phyloP scores from a whole-genome alignment of 2,888 invertebrate species.

The Acholoe squamosa region DNA sequence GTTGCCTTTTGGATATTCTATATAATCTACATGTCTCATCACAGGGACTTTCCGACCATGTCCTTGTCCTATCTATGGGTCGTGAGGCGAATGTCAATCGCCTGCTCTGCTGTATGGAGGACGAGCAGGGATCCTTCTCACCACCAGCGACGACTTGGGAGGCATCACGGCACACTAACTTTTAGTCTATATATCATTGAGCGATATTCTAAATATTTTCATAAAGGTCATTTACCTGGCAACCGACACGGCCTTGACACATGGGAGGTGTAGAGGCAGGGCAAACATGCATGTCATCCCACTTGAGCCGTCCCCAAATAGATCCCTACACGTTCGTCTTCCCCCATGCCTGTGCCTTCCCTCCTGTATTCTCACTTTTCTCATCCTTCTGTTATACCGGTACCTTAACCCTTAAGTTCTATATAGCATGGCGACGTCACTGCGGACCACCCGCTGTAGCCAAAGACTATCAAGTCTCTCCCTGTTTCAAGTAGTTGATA shows the following conservation, averaged over 20 bases:
- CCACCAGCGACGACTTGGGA: not conserved
- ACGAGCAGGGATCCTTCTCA: not conserved
- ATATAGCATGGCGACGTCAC: not conserved
- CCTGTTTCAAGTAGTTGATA: constrained; percentile 43
- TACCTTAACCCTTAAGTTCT: not conserved
- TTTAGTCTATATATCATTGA: constrained; percentile 38
- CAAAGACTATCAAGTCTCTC: not conserved
- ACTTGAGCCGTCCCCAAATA: not conserved
- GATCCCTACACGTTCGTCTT: not conserved
- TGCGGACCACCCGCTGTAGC: not conserved
- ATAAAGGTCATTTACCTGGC: not conserved
- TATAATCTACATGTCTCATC: constrained; percentile 10
- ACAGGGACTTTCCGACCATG: not conserved
- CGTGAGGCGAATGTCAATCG: constrained; percentile 31
- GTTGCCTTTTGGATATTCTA: constrained; percentile 36
- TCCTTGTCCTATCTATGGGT: not conserved
- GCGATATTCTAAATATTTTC: constrained; percentile 52
- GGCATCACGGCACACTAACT: constrained; percentile 31
- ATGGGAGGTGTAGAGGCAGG: not conserved
- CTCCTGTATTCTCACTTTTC: not conserved
- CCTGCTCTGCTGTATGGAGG: not conserved
- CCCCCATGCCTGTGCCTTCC: not conserved
- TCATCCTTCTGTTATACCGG: not conserved
- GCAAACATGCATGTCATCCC: not conserved
- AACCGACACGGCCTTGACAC: constrained; percentile 15